Conservation (phyloP, 2,797 vertebrate genomes). For the Notamacropus eugenii region DNA sequence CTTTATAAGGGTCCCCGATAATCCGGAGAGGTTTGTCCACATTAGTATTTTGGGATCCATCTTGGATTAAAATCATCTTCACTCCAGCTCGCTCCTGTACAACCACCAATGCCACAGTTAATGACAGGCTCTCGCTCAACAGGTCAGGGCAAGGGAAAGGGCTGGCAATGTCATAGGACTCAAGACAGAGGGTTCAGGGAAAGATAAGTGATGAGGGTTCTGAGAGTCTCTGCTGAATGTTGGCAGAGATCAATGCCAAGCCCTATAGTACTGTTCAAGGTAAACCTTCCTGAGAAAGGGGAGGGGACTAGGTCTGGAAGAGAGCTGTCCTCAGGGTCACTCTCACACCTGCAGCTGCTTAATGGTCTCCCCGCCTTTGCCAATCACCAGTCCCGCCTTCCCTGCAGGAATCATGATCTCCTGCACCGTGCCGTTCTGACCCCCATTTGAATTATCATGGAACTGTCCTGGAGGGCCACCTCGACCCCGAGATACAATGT, state of each 20-base stretch:
- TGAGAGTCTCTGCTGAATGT: background rate
- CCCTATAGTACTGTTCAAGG: background rate
- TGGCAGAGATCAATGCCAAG: background rate
- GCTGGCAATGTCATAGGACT: background rate
- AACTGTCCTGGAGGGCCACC: slow-evolving; percentile 90
- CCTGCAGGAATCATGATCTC: slow-evolving; percentile 91
- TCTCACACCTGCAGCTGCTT: slow-evolving; percentile 93
- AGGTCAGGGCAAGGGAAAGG: background rate
- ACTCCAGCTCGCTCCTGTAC: slow-evolving; percentile 94
- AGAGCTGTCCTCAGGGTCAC: background rate
- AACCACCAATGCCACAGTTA: slow-evolving; percentile 24
- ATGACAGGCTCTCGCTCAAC: background rate
- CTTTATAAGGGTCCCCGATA: slow-evolving; percentile 97
- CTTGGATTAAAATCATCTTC: slow-evolving; percentile 98
- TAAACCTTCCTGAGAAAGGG: background rate
- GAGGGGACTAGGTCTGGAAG: background rate
- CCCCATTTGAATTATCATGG: slow-evolving; percentile 91
- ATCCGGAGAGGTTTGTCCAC: slow-evolving; percentile 96
- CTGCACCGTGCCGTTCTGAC: slow-evolving; percentile 92
- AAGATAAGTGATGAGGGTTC: background rate
- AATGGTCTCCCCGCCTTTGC: slow-evolving; percentile 96
- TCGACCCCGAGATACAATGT: slow-evolving; percentile 93
- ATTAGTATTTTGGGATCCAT: slow-evolving; percentile 94
- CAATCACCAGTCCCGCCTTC: slow-evolving; percentile 93
- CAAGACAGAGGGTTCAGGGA: background rate